These are phyloP conservation scores for Dicrostonyx torquatus DNA, from an alignment of 2,797 vertebrate species.

Conservation along the genomic window DNA sequence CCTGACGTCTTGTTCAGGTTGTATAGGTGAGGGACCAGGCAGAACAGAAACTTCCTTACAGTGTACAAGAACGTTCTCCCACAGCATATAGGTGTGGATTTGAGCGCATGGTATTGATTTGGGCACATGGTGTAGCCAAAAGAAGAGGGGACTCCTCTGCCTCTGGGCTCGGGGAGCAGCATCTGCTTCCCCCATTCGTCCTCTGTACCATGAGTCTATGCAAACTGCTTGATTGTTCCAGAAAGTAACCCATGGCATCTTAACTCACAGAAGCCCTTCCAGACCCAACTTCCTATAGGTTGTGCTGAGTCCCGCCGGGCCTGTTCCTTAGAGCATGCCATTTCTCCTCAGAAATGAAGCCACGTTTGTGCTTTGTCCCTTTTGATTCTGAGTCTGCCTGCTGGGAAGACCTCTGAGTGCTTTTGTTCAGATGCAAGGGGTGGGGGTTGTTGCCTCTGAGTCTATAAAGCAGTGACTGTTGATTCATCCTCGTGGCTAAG, in stretches of 20 bases:
- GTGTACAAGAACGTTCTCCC: no score
- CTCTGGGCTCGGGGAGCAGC: neutral
- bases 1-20: slow-evolving; percentile 1
- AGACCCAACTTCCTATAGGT: neutral
- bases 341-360: neutral
- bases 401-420: neutral
- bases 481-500: neutral
- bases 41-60: no score
- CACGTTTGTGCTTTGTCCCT: neutral
- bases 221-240: neutral
- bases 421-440: neutral
- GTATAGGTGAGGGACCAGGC: neutral
- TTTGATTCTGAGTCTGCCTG: neutral
- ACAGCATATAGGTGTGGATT: neutral
- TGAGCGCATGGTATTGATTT: neutral
- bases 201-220: neutral
- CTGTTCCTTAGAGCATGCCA: neutral
- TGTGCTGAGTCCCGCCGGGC: neutral
- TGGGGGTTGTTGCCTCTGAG: neutral
- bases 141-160: neutral
- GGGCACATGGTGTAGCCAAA: neutral
- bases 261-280: neutral
- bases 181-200: neutral
- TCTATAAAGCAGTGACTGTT: neutral
- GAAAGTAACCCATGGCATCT: neutral